Evolutionary conservation across 2,113 vertebrate species (phyloP), one percentile per base, ranked within the genome.

Genomic region (Capreolus pygargus): DNA sequence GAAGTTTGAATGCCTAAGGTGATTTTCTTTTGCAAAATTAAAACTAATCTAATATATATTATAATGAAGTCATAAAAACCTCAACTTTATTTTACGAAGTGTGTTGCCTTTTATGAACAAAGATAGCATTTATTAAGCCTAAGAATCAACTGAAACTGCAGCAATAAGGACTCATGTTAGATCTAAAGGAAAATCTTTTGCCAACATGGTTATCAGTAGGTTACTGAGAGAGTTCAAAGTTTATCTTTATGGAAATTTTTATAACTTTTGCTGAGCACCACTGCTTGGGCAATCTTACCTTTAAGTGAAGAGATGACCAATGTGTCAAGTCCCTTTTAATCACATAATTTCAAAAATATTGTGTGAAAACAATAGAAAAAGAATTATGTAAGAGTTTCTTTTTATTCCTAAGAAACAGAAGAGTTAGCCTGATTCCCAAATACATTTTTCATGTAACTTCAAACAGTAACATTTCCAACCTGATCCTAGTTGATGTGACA

Each of bases 51-150:
- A 93, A 61, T 14, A 19, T 47, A 85, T 36, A 89, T 47, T 61
- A 86, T 67, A 13, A 43, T 86, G 47, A 90, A 90, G 25, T 93
- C 92, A 87, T 5, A 19, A 82, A 96, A 27, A 33, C 45, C 9
- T 92, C 82, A 89, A 11, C 16, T 92, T 90, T 33, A 92, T 89
- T 70, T 45, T 94, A 43, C 6, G 57, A 90, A 96, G 95, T 89
- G 4, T 23, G 78, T 89, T 94, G 14, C 54, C 23, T 17, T 94
- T 94, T 47, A 27, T 92, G 28, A 94, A 78, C 13, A 89, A 79
- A 1, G 4, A 58, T 57, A 36, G 43, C 33, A 83, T 91, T 93
- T 94, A 93, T 78, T 82, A 89, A 92, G 33, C n/a, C 45, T 15
- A 64, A 94, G 17, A 76, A 92, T 82, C 70, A 58, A 91, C 36